Conservation (phyloP, 2,888 invertebrate genomes). For the Aleiodes alternator region DNA sequence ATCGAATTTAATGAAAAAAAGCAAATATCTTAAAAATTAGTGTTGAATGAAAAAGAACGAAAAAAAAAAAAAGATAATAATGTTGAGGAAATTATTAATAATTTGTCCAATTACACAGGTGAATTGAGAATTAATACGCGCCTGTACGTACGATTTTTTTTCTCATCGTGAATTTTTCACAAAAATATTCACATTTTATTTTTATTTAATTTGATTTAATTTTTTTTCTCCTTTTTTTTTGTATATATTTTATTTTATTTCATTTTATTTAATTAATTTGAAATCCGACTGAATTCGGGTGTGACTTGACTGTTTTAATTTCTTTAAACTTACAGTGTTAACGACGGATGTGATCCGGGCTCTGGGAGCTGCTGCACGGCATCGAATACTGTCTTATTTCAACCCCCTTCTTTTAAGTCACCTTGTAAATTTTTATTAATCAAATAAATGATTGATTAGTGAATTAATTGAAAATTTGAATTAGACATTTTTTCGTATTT, state of each 20-base stretch:
- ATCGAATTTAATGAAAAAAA: constrained; percentile 50
- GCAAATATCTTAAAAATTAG: background rate
- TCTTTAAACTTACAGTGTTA: constrained; percentile 75
- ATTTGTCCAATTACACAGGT: constrained; percentile 26
- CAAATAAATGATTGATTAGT: background rate
- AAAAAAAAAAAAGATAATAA: constrained; percentile 42
- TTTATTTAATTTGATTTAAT: too few species aligned
- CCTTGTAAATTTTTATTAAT: constrained; percentile 42
- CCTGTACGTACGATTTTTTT: constrained; percentile 45
- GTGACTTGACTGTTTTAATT: constrained; percentile 74
- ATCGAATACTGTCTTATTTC: constrained; percentile 66
- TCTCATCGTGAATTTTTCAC: constrained; percentile 32
- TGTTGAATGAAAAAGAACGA: background rate
- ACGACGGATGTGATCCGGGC: constrained; percentile 67
- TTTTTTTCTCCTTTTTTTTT: background rate
- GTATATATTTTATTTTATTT: background rate
- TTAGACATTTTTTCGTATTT: too few species aligned
- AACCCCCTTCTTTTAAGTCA: constrained; percentile 53
- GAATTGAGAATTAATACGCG: constrained; percentile 23
- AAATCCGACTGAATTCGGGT: constrained; percentile 43
- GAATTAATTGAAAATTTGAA: too few species aligned
- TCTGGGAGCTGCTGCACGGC: constrained; percentile 70
- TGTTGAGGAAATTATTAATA: constrained; percentile 39
- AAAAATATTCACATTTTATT: background rate
- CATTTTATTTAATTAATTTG: background rate